Base-by-base conservation (phyloP, 2,113 vertebrate genomes). In the Phaethornis superciliosus region DNA sequence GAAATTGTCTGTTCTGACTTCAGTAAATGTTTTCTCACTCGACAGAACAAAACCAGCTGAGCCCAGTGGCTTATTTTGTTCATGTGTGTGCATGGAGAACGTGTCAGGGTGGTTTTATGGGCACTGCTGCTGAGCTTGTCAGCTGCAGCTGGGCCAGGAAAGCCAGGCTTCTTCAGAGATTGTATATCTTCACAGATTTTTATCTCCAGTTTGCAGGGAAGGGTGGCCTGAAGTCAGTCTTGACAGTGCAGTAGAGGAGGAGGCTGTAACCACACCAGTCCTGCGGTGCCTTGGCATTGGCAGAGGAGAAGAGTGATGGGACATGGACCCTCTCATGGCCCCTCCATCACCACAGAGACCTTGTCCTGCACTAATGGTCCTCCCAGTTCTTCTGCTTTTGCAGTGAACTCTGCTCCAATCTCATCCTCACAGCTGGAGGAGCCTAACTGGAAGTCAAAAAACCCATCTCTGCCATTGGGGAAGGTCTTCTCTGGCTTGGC, bases 21-120 rank as follows among this genome's bases (percentile, higher is more conserved):
- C 60, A 71, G 81, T 84, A 89, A 86, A 84, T 52, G 51, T 92
- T 94, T 93, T 89, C 86, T 93, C 9, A 5, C 78, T 93, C 89
- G 74, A 88, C 72, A 90, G 80, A 89, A 89, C 62, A 86, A 92
- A 92, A 86, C 37, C 65, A 81, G 76, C 77, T 78, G 94, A 90
- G 49, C 44, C 54, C 5, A 24, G 49, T 86, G 62, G 7, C 35
- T 67, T 74, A 80, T 86, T 86, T 72, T 44, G 19, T 35, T 75
- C 7, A 0, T 16, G 10, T 46, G 27, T 59, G 16, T 26, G 35
- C 8, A 22, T 9, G 33, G 64, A 65, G 76, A 86, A 70, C 4
- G 49, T 81, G 69, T 92, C 83, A 68, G 89, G 62, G 40, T 84
- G 70, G 83, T 88, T 92, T 83, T 67, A 44, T 0, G 19, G 83